Conservation (phyloP, 2,797 vertebrate species). For the Melanotaenia maccullochi region DNA sequence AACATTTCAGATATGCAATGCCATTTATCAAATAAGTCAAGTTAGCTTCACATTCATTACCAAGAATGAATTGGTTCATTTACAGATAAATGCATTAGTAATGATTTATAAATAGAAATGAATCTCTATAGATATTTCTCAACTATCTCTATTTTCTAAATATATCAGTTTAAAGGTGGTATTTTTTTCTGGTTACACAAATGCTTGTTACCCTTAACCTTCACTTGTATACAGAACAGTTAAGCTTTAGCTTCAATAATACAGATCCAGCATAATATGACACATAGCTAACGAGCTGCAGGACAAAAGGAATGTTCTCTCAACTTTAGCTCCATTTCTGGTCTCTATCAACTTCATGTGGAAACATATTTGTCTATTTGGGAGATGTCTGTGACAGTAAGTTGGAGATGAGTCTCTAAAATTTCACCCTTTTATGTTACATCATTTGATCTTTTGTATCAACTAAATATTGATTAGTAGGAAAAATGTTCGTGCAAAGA, state of each 20-base stretch:
- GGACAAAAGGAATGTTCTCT: background rate
- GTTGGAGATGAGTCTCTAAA: background rate
- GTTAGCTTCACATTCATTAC: background rate
- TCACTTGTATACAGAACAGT: background rate
- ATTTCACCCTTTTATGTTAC: constrained; percentile 15
- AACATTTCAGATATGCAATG: background rate
- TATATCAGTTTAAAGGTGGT: background rate
- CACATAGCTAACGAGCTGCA: background rate
- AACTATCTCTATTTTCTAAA: background rate
- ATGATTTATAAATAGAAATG: background rate
- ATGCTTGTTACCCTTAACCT: background rate
- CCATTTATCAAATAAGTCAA: background rate
- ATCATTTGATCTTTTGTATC: constrained; percentile 15
- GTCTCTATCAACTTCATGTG: constrained; percentile 2
- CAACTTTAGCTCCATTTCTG: constrained; percentile 16
- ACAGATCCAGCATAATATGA: background rate
- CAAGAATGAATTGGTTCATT: background rate
- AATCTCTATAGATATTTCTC: too few relatives aligned
- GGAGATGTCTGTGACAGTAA: background rate
- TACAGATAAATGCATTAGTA: background rate
- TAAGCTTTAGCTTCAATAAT: background rate
- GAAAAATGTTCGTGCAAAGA: constrained; percentile 14
- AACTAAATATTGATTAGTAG: constrained; percentile 24
- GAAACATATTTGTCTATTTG: constrained; percentile 6
- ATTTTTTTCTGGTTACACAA: background rate